phyloP scores from a whole-genome alignment of 2,888 invertebrate species.

The Theretra japonica region DNA sequence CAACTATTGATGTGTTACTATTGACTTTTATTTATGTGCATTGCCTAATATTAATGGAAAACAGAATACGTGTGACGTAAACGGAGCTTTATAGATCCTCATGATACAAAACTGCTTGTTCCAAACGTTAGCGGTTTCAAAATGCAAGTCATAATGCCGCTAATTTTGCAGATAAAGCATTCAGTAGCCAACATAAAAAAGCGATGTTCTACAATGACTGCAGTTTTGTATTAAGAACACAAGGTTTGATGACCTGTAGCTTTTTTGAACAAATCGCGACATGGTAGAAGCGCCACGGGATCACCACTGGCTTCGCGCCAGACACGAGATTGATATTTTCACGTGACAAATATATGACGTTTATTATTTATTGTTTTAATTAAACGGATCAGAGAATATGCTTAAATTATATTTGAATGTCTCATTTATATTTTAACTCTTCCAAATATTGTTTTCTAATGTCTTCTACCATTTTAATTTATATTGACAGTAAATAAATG shows the following conservation, averaged over 20 bases:
- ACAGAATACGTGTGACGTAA: background rate
- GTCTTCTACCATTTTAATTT: no score
- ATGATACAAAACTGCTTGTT: background rate
- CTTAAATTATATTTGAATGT: no score
- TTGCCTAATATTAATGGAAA: background rate
- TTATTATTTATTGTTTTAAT: background rate
- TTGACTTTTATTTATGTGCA: background rate
- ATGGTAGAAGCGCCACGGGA: slow-evolving; percentile 57
- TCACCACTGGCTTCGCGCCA: slow-evolving; percentile 67
- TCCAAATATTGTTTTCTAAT: no score
- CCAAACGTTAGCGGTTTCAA: background rate
- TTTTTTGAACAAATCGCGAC: slow-evolving; percentile 19
- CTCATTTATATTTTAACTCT: no score
- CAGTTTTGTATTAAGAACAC: background rate
- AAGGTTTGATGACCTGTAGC: slow-evolving; percentile 4
- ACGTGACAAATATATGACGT: slow-evolving; percentile 61
- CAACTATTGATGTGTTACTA: slow-evolving; percentile 16
- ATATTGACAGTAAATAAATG: no score
- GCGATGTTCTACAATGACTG: background rate
- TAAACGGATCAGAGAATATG: no score
- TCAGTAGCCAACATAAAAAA: background rate
- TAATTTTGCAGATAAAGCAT: background rate
- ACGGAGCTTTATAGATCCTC: background rate
- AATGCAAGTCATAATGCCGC: background rate
- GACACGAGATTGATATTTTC: slow-evolving; percentile 70